phyloP scores from a whole-genome alignment of 1,140 invertebrate species.

The Calephelis virginiensis region DNA sequence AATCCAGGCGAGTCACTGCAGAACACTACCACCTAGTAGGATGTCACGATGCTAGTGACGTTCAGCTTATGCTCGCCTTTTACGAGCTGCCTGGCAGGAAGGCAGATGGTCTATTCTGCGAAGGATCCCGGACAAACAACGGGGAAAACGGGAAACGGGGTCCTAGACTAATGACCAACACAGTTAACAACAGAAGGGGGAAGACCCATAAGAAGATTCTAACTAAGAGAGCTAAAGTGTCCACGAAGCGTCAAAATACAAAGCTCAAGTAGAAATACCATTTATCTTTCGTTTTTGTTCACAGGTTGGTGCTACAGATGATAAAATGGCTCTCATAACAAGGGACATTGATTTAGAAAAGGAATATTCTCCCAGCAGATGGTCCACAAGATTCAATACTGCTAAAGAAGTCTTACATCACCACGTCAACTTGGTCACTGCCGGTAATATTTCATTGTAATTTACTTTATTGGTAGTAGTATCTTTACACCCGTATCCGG shows the following conservation, averaged over 20 bases:
- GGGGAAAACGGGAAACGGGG: no score
- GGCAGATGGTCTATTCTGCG: no score
- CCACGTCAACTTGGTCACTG: constrained; percentile 56
- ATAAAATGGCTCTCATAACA: constrained; percentile 58
- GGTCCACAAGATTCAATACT: constrained; percentile 63
- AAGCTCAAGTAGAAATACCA: no score
- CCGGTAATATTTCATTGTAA: constrained; percentile 40
- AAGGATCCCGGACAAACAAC: no score
- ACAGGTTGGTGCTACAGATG: not conserved
- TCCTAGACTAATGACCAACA: no score
- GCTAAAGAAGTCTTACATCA: constrained; percentile 54
- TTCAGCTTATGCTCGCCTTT: no score
- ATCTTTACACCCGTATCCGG: no score
- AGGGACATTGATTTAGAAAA: constrained; percentile 58
- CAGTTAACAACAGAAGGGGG: not conserved
- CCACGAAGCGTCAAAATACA: not conserved
- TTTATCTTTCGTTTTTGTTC: not conserved
- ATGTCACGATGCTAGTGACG: no score
- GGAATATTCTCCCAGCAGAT: constrained; percentile 68
- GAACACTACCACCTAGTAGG: no score
- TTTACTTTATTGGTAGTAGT: no score
- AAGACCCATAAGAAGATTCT: not conserved
- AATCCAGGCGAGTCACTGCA: no score
- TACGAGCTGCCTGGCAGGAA: no score
- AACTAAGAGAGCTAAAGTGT: not conserved